Percentiles rank a stretch among this genome's conserved stretches.
Evolutionary conservation across 2,888 invertebrate genomes (phyloP).

Genomic region (Smittia aterrima): DNA sequence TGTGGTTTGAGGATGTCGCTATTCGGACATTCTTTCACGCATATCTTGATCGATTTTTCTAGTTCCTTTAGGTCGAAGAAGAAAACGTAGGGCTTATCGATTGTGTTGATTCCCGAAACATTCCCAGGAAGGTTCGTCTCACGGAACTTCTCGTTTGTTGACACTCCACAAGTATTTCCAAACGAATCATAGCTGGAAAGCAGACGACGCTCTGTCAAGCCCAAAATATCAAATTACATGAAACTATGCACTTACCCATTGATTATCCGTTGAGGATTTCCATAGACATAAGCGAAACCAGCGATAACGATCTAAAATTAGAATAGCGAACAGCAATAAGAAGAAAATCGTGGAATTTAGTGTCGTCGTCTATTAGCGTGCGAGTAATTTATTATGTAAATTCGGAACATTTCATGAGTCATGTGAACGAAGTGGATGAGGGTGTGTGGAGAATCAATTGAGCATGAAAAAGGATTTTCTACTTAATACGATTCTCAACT

Average conservation of each 20-base stretch:
- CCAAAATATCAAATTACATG: background rate
- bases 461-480: background rate
- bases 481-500: background rate
- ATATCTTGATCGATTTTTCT: slow-evolving; percentile 76
- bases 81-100: slow-evolving; percentile 75
- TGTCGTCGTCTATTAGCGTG: slow-evolving; percentile 19
- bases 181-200: slow-evolving; percentile 72
- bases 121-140: slow-evolving; percentile 57
- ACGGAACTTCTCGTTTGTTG: slow-evolving; percentile 70
- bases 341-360: slow-evolving; percentile 39
- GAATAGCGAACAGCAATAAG: slow-evolving; percentile 28
- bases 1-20: slow-evolving; percentile 60
- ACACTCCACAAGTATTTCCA: slow-evolving; percentile 90
- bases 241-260: slow-evolving; percentile 60
- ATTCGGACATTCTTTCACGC: slow-evolving; percentile 84
- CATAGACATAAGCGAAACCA: slow-evolving; percentile 83
- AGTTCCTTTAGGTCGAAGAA: slow-evolving; percentile 79
- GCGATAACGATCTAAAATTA: slow-evolving; percentile 71
- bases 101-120: slow-evolving; percentile 76
- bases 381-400: slow-evolving; percentile 36
- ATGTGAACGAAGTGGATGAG: background rate
- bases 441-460: background rate
- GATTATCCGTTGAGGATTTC: slow-evolving; percentile 78
- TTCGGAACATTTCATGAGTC: background rate
- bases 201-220: too few species aligned